These are phyloP conservation scores for Zaprionus camerounensis DNA, from an alignment of 1,140 invertebrate genomes.

Conservation along the genomic window DNA sequence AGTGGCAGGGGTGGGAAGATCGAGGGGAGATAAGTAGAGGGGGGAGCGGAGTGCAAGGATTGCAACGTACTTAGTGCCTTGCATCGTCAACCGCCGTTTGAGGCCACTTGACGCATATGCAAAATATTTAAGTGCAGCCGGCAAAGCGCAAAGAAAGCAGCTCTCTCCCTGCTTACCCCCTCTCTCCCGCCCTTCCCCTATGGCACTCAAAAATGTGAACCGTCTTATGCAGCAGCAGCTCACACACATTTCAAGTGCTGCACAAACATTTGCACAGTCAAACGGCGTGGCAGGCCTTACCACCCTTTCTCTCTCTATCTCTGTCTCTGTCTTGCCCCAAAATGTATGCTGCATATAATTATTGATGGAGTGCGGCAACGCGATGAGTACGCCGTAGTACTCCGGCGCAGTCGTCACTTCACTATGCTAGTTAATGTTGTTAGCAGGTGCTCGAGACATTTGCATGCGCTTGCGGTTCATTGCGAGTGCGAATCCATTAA, in stretches of 20 bases:
- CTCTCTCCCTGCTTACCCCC: background rate
- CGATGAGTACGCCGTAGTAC: slow-evolving; percentile 52
- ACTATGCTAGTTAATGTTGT: slow-evolving; percentile 76
- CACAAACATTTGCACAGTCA: slow-evolving; percentile 77
- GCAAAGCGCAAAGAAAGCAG: slow-evolving; percentile 77
- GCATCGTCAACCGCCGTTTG: slow-evolving; percentile 45
- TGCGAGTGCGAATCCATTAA: slow-evolving; percentile 80
- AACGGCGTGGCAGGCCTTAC: slow-evolving; percentile 53
- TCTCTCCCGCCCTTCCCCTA: slow-evolving; percentile 3
- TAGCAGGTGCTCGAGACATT: slow-evolving; percentile 80
- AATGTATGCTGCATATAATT: slow-evolving; percentile 81
- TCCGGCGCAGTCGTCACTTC: slow-evolving; percentile 3
- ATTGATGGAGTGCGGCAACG: slow-evolving; percentile 69
- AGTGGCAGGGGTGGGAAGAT: background rate
- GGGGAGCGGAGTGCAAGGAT: background rate
- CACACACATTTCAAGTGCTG: slow-evolving; percentile 64
- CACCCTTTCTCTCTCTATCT: background rate
- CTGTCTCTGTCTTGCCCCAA: slow-evolving; percentile 35
- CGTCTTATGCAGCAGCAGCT: slow-evolving; percentile 56
- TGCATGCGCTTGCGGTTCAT: slow-evolving; percentile 81
- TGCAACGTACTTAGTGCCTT: slow-evolving; percentile 55
- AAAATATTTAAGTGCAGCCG: slow-evolving; percentile 79
- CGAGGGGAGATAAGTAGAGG: background rate
- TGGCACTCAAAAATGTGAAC: slow-evolving; percentile 75
- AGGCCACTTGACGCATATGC: slow-evolving; percentile 75